These are phyloP conservation scores for Aythya baeri DNA, from an alignment of 2,113 vertebrate species.

Conservation along the genomic window DNA sequence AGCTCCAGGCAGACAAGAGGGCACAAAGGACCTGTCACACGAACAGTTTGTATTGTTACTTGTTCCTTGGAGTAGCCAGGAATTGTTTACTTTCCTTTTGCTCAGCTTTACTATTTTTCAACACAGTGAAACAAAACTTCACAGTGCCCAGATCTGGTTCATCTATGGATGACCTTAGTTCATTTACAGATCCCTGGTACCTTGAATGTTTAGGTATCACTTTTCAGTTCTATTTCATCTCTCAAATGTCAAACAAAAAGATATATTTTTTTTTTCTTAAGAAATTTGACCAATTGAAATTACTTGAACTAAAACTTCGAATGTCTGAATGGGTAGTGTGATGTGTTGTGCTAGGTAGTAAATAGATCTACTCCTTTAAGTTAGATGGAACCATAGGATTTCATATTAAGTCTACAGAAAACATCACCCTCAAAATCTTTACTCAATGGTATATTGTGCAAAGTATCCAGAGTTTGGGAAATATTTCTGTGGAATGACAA, in stretches of 20 bases:
- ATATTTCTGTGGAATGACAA: neutral
- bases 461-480: neutral
- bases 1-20: neutral
- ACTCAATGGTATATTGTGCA: neutral
- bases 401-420: neutral
- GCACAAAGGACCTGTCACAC: neutral
- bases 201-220: too few species aligned
- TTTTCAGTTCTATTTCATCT: too few species aligned
- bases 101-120: neutral
- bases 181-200: neutral
- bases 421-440: neutral
- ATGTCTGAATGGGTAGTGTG: neutral
- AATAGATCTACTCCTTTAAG: neutral
- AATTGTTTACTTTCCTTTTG: neutral
- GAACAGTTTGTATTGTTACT: rapidly evolving
- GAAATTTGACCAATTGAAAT: neutral
- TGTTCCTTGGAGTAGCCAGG: neutral
- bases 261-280: neutral
- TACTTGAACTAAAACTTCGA: neutral
- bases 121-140: neutral
- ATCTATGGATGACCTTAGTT: neutral
- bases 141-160: neutral
- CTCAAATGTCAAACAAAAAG: neutral
- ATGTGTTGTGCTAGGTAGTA: neutral
- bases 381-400: neutral